Conservation (phyloP, 2,888 invertebrate genomes). For the Trissonchulus sp. region DNA sequence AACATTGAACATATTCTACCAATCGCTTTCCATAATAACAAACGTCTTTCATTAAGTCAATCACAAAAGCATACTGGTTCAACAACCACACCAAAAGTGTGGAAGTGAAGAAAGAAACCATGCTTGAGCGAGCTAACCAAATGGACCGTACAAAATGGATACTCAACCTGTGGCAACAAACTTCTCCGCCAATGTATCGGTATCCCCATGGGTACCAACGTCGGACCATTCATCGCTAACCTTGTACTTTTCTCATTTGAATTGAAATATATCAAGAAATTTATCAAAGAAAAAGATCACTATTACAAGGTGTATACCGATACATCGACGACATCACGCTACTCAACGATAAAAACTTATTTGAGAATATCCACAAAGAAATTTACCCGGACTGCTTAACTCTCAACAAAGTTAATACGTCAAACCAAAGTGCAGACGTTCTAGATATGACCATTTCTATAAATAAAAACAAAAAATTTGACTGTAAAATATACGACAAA, state of each 20-base stretch:
- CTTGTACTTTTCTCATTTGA: not conserved
- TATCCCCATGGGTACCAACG: slow-evolving; percentile 14
- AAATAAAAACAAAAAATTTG: not conserved
- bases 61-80: no score
- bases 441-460: not conserved
- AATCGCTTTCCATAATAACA: no score
- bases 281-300: not conserved
- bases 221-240: not conserved
- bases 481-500: not conserved
- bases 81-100: no score
- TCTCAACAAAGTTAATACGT: not conserved
- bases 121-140: no score
- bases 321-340: not conserved
- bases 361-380: not conserved
- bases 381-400: slow-evolving; percentile 2
- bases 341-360: not conserved
- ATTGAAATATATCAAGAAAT: not conserved
- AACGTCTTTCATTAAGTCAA: no score
- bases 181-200: not conserved
- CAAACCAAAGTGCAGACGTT: not conserved
- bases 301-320: not conserved
- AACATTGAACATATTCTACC: no score
- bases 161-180: no score
- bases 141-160: no score
- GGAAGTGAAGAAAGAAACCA: no score